A percentile compares a stretch with the other conserved stretches of the same genome.
phyloP scores from a whole-genome alignment of 2,797 vertebrate species.

The Triplophysa bombifrons region DNA sequence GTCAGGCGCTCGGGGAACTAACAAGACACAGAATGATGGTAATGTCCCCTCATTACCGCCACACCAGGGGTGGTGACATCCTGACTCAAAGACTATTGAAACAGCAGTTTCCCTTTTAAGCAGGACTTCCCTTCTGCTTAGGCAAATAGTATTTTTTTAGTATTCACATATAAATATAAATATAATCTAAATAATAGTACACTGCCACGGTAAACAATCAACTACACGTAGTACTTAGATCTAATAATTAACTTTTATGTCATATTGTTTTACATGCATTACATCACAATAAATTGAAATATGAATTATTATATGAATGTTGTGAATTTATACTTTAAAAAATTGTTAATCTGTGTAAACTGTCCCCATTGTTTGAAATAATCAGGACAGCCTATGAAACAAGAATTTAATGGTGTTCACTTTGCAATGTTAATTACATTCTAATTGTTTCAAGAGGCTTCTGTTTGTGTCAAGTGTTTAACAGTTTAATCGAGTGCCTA shows the following conservation, averaged over 20 bases:
- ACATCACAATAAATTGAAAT: neutral
- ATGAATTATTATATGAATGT: too few species aligned
- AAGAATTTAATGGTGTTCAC: neutral
- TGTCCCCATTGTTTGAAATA: constrained; percentile 4
- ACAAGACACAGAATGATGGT: constrained; percentile 62
- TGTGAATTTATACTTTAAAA: neutral
- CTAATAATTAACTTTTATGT: neutral
- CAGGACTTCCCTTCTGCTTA: constrained; percentile 65
- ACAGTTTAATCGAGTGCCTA: constrained; percentile 30
- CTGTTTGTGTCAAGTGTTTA: constrained; percentile 27
- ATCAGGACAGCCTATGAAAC: neutral
- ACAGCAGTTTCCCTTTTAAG: constrained; percentile 76
- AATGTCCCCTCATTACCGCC: constrained; percentile 76
- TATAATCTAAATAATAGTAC: neutral
- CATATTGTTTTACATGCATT: constrained; percentile 2
- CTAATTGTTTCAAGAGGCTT: constrained; percentile 12
- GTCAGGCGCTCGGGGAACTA: constrained; percentile 67
- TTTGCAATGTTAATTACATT: constrained; percentile 8
- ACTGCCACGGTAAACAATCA: too few species aligned
- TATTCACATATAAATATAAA: too few species aligned
- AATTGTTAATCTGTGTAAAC: neutral
- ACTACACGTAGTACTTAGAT: neutral
- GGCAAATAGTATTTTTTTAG: constrained; percentile 51
- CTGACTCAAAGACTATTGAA: constrained; percentile 77
- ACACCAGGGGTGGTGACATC: constrained; percentile 79